phyloP scores from a whole-genome alignment of 2,113 vertebrate genomes.

The Bostrychus sinensis region DNA sequence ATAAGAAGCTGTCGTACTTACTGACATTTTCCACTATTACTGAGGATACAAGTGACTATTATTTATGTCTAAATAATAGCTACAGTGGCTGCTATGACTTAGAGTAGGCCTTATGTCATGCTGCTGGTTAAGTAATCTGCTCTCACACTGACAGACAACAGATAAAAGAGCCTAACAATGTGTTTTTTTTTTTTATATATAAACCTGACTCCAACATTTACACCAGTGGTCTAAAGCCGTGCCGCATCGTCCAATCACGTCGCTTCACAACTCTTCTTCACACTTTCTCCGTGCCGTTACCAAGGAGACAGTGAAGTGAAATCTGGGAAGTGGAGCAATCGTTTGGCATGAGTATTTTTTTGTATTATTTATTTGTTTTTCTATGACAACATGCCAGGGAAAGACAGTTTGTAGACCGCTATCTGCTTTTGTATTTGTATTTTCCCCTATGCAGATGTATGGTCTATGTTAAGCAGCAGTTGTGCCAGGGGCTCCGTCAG shows the following conservation, averaged over 20 bases:
- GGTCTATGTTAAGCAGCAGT: conserved; percentile 8
- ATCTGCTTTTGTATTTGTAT: not conserved
- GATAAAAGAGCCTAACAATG: conserved; percentile 20
- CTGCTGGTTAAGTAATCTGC: conserved; percentile 14
- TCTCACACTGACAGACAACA: conserved; percentile 20
- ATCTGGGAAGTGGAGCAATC: conserved; percentile 70
- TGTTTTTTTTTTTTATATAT: conserved; percentile 33
- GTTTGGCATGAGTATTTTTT: conserved; percentile 49
- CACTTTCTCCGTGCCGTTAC: conserved; percentile 69
- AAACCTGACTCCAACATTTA: conserved; percentile 65
- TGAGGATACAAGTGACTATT: no score
- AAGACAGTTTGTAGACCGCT: not conserved
- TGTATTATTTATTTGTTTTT: conserved; percentile 15
- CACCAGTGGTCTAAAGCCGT: conserved; percentile 72
- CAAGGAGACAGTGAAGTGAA: conserved; percentile 77
- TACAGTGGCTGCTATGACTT: not conserved
- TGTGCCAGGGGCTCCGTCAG: conserved; percentile 10
- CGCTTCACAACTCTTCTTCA: conserved; percentile 69
- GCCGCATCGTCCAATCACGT: conserved; percentile 69
- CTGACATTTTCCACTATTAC: no score
- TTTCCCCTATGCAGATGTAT: not conserved
- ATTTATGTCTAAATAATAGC: not conserved
- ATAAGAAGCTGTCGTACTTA: no score
- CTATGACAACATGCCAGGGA: conserved; percentile 1
- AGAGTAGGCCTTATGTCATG: not conserved